phyloP scores from a whole-genome alignment of 2,797 vertebrate species.

The Manis crassicaudata region DNA sequence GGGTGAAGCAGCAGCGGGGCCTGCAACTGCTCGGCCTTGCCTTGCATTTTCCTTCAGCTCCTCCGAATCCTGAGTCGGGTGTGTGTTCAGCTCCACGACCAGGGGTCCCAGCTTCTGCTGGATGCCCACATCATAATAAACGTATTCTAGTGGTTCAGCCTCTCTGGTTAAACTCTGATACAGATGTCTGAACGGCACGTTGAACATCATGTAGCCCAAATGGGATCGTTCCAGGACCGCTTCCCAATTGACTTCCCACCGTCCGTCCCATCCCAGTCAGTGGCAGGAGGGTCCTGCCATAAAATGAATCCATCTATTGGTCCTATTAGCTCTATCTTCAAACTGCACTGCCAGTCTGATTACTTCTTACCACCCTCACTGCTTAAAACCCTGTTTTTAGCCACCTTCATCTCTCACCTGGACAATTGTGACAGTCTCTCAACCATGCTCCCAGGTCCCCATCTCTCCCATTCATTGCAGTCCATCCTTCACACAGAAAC shows the following conservation, averaged over 20 bases:
- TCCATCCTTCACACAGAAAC: neutral
- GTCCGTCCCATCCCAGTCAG: neutral
- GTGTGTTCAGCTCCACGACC: neutral
- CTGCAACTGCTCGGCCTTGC: neutral
- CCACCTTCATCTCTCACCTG: neutral
- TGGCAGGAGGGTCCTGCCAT: neutral
- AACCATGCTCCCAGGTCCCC: neutral
- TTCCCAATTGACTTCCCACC: neutral
- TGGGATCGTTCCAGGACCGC: neutral
- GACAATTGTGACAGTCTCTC: too few species aligned
- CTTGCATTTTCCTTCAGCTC: neutral
- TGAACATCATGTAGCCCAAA: neutral
- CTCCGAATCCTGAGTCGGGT: neutral
- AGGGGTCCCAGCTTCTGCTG: neutral
- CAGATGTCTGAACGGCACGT: slow-evolving; percentile 6
- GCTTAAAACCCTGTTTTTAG: neutral
- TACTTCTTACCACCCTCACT: neutral
- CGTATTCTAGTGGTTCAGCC: neutral
- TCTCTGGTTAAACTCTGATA: neutral
- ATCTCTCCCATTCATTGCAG: neutral
- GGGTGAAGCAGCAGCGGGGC: neutral
- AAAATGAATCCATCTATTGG: neutral
- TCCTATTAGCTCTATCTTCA: neutral
- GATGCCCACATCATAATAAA: neutral
- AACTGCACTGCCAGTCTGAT: neutral